Conservation (phyloP, 64 coral and sea anemone genomes). For the Stichodactyla helianthus region DNA sequence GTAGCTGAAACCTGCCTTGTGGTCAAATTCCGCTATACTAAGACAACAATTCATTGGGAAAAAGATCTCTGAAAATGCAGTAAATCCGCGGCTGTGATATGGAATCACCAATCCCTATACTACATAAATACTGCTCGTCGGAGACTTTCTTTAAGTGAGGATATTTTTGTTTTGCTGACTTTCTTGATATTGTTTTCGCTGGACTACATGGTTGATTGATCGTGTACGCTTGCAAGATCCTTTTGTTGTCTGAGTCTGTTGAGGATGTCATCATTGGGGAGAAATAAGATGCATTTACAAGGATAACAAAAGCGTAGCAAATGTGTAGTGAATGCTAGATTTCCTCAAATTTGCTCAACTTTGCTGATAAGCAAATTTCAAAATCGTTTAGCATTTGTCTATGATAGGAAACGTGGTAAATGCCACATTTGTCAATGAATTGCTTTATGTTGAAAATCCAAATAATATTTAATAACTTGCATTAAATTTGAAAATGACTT, state of each 20-base stretch:
- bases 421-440: not conserved
- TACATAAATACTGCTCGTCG: conserved; percentile 32
- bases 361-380: not conserved
- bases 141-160: conserved; percentile 32
- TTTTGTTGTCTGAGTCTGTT: not conserved
- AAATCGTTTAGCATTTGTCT: not conserved
- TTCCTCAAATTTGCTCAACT: not conserved
- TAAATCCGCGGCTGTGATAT: too few relatives aligned
- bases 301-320: too few relatives aligned
- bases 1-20: too few relatives aligned
- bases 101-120: too few relatives aligned
- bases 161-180: conserved; percentile 30
- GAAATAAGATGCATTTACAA: too few relatives aligned
- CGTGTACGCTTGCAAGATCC: conserved; percentile 22
- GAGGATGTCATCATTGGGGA: not conserved
- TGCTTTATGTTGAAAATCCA: not conserved
- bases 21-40: too few relatives aligned
- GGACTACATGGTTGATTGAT: conserved; percentile 39
- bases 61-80: too few relatives aligned
- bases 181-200: conserved; percentile 38
- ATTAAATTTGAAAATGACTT: too few relatives aligned
- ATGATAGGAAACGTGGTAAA: not conserved
- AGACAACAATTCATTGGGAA: too few relatives aligned
- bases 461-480: too few relatives aligned
- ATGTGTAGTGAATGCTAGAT: not conserved